Percentiles rank a stretch among this genome's conserved stretches.
phyloP scores from a whole-genome alignment of 2,888 invertebrate species.

The Eupithecia subumbrata region DNA sequence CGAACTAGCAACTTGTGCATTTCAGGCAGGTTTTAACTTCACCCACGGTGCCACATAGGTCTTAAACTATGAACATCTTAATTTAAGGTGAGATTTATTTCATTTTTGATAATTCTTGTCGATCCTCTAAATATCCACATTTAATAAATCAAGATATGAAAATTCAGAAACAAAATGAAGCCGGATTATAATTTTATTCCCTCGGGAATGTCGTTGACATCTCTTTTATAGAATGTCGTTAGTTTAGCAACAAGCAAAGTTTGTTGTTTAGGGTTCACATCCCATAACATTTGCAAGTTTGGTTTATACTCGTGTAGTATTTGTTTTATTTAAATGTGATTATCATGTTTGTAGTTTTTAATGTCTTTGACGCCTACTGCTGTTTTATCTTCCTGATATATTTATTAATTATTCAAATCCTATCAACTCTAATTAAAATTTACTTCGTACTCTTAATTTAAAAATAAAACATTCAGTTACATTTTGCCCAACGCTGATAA shows the following conservation, averaged over 20 bases:
- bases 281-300: background rate
- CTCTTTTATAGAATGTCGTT: background rate
- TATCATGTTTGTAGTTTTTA: too few relatives aligned
- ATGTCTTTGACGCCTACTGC: too few relatives aligned
- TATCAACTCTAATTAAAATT: too few relatives aligned
- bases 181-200: slow-evolving; percentile 1
- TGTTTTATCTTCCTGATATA: too few relatives aligned
- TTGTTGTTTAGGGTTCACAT: slow-evolving; percentile 1
- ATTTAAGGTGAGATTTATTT: too few relatives aligned
- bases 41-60: too few relatives aligned
- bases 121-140: background rate
- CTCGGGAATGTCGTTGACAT: background rate
- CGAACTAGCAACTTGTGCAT: too few relatives aligned
- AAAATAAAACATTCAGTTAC: background rate
- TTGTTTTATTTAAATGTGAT: too few relatives aligned
- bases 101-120: too few relatives aligned
- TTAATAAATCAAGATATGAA: background rate
- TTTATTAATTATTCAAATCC: too few relatives aligned
- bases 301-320: background rate
- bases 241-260: background rate
- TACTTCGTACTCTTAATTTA: background rate
- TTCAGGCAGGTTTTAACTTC: too few relatives aligned
- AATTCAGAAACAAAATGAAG: background rate
- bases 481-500: background rate
- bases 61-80: too few relatives aligned